Conservation (phyloP, 2,113 vertebrate genomes). For the Clarias macrocephalus region DNA sequence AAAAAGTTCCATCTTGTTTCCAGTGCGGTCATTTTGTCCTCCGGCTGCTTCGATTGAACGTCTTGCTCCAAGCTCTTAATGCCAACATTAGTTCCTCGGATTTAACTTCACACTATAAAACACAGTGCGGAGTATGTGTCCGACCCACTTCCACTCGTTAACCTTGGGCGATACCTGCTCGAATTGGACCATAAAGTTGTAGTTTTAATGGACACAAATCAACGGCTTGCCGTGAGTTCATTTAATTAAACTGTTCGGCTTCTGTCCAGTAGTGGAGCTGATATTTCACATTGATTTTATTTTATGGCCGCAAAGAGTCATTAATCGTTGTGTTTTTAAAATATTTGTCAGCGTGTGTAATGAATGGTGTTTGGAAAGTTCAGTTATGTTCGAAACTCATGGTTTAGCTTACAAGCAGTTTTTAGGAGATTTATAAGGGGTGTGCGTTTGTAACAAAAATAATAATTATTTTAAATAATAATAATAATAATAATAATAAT, state of each 20-base stretch:
- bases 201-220: constrained; percentile 78
- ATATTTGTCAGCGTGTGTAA: constrained; percentile 67
- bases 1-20: constrained; percentile 55
- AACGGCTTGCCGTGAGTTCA: constrained; percentile 70
- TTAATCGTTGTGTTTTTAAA: constrained; percentile 71
- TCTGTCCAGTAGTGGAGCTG: constrained; percentile 71
- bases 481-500: no score
- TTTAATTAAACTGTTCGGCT: constrained; percentile 75
- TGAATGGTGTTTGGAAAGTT: constrained; percentile 73
- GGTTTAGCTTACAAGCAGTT: background rate
- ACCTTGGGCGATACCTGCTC: constrained; percentile 74
- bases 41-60: constrained; percentile 67
- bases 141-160: constrained; percentile 67
- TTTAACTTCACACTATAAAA: constrained; percentile 76
- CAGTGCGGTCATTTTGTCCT: constrained; percentile 62
- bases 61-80: constrained; percentile 59
- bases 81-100: constrained; percentile 64
- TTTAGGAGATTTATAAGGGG: background rate
- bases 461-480: background rate
- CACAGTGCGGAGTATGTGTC: constrained; percentile 66
- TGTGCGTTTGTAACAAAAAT: constrained; percentile 8
- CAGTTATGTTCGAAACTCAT: constrained; percentile 45
- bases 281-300: constrained; percentile 79
- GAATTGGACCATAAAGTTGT: constrained; percentile 69
- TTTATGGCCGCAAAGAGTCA: constrained; percentile 74